These are phyloP conservation scores for Spongia lamella DNA, from an alignment of 37 sponge, comb jelly and placozoan species.

Conservation along the genomic window DNA sequence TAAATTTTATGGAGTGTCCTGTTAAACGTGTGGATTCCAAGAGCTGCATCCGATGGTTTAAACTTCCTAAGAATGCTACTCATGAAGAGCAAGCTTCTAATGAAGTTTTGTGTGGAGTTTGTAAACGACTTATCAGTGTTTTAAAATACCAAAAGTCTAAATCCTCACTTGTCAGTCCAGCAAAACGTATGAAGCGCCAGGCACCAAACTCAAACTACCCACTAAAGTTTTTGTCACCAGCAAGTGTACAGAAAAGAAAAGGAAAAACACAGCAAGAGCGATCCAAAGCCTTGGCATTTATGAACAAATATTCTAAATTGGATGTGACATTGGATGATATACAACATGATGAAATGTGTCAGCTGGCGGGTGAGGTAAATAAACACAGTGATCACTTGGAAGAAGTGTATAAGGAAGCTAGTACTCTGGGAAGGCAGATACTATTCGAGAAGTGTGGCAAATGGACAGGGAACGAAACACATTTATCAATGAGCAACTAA, in stretches of 20 bases:
- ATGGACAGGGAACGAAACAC: not conserved
- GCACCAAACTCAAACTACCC: slow-evolving; percentile 2
- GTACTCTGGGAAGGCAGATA: not conserved
- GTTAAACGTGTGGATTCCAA: slow-evolving; percentile 23
- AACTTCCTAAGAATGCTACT: slow-evolving; percentile 39
- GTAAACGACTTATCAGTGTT: slow-evolving; percentile 12
- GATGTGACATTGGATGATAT: slow-evolving; percentile 8
- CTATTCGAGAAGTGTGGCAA: not conserved
- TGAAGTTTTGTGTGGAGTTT: not conserved
- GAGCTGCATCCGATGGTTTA: not conserved
- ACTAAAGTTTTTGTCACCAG: slow-evolving; percentile 8
- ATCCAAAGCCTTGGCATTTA: too few relatives aligned
- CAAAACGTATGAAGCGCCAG: not conserved
- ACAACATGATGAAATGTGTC: slow-evolving; percentile 5
- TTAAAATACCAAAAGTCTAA: not conserved
- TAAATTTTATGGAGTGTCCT: slow-evolving; percentile 18
- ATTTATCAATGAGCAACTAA: not conserved
- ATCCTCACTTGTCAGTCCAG: too few relatives aligned
- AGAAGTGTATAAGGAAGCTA: slow-evolving; percentile 5
- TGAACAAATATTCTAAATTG: not conserved
- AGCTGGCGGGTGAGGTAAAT: not conserved
- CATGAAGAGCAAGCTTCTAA: not conserved
- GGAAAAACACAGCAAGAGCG: slow-evolving; percentile 1
- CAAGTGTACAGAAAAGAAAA: not conserved
- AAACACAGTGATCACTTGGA: not conserved